Base-by-base conservation (phyloP, 1,140 invertebrate genomes). In the Eupristina koningsbergeri region DNA sequence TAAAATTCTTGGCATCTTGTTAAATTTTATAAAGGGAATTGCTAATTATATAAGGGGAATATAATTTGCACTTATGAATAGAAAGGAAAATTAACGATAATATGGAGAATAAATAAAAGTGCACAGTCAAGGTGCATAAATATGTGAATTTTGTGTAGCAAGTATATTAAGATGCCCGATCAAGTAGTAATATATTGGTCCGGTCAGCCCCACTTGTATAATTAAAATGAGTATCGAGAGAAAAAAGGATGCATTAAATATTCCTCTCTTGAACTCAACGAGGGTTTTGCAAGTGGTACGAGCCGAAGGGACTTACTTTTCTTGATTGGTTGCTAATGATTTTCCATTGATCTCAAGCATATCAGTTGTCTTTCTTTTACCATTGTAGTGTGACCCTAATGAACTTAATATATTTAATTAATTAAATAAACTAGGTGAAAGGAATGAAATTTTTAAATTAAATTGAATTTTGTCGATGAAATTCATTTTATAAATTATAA, bases 371-470 rank as follows among this genome's bases (percentile, higher is more conserved):
- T 19, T 34, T 69, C 58, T 83, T 61, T 34, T n/a, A 22, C 84
- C 31, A 50, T 34, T 67, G 47, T 45, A 34, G 61, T 39, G 64
- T 41, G 8, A 80, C 34, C 79, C 22, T 22, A 5, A n/a, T n/a
- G n/a, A n/a, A 50, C n/a, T 11, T 17, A 45, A 7, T 64, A 63
- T 47, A 77, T 73, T 79, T 75, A 77, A 50, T 83, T 83, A 83
- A 83, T 83, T 83, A 79, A 83, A 83, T 83, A 79, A 83, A 83
- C 63, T 75, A 79, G 76, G 64, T 45, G 67, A 79, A 79, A 73
- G 75, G 26, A 79, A 76, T 11, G 47, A 50, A 34, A 26, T 34
- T 36, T 31, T 83, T 58, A 36, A 77, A 69, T 83, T 58, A 77
- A 78, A 83, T 71, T 47, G 81, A 78, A 71, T n/a, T 22, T 0